These are phyloP conservation scores for Mugil cephalus DNA, from an alignment of 2,113 vertebrate genomes.

Conservation along the genomic window DNA sequence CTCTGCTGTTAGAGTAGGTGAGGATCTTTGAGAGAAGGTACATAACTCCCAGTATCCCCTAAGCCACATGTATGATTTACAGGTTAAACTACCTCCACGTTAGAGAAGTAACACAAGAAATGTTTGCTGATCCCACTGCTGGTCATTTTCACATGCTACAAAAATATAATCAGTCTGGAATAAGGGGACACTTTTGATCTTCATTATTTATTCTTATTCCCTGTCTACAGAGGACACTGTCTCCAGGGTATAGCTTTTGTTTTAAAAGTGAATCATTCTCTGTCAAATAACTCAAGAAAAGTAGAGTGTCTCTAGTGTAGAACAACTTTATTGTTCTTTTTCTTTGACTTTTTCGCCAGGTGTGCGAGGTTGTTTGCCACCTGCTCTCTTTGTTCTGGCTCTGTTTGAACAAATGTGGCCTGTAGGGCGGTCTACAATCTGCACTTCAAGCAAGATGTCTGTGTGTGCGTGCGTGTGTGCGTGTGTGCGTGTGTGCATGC, in stretches of 20 bases:
- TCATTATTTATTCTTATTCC: background rate
- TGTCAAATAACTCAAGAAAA: background rate
- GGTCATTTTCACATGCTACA: background rate
- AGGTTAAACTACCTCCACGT: constrained; percentile 10
- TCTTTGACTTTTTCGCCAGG: constrained; percentile 46
- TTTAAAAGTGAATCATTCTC: background rate
- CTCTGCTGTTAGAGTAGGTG: constrained; percentile 13
- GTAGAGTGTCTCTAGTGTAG: constrained; percentile 4
- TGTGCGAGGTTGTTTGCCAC: constrained; percentile 57
- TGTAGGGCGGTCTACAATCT: constrained; percentile 35
- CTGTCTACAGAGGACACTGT: background rate
- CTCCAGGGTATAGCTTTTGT: background rate
- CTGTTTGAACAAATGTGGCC: constrained; percentile 72
- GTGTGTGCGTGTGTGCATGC: constrained; percentile 19
- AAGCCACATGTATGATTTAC: constrained; percentile 31
- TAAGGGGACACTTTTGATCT: background rate
- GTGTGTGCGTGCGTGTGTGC: constrained; percentile 14
- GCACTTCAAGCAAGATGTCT: constrained; percentile 43
- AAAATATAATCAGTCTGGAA: background rate
- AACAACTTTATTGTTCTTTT: constrained; percentile 40
- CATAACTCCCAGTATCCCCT: constrained; percentile 25
- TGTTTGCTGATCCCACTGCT: background rate
- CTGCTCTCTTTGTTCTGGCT: constrained; percentile 72
- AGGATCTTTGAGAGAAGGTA: constrained; percentile 33
- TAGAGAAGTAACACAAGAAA: background rate